Evolutionary conservation across 2,113 vertebrate species (phyloP), one percentile per base, ranked within the genome.

Genomic region (Archilochus colubris): DNA sequence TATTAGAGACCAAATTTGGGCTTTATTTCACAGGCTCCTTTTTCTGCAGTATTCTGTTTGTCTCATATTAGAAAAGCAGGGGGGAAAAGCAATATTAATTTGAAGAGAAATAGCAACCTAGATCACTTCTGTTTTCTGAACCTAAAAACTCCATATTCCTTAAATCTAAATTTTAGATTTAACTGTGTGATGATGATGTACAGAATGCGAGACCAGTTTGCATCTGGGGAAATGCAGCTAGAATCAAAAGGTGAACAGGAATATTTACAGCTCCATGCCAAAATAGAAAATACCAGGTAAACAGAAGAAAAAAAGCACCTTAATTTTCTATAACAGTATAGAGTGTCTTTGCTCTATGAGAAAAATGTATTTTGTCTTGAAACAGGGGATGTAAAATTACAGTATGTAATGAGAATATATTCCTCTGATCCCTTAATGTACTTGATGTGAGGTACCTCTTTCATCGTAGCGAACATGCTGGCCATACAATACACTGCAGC

Each of bases 351-450:
- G n/a, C 88, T 84, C 43, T 70, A 57, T 84, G 85, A 88, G 90
- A 91, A 93, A 95, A 95, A 91, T 91, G 22, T 82, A 88, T 93
- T 95, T 96, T 95, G 76, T 90, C 82, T 91, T 93, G 91, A 83
- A 94, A 92, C 67, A 54, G 24, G n/a, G 62, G 57, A 82, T 94
- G 93, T 83, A 96, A 96, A 95, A 96, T 96, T 96, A 75, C 89
- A 93, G 92, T 14, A 21, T 91, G 85, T 94, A 96, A 97, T 97
- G 91, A 97, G 94, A 93, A 88, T 93, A 75, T 94, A 87, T 96
- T 95, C 76, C 88, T 96, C 89, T 97, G 95, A 96, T 97, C 96
- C 95, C 92, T 95, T 95, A 95, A 95, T 96, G 95, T 95, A 95
- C 94, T 95, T 95, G 89, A 94, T 95, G 84, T 93, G 91, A 95